A percentile compares a stretch with the other conserved stretches of the same genome.
phyloP scores from a whole-genome alignment of 2,113 vertebrate genomes.

The Oncorhynchus nerka region DNA sequence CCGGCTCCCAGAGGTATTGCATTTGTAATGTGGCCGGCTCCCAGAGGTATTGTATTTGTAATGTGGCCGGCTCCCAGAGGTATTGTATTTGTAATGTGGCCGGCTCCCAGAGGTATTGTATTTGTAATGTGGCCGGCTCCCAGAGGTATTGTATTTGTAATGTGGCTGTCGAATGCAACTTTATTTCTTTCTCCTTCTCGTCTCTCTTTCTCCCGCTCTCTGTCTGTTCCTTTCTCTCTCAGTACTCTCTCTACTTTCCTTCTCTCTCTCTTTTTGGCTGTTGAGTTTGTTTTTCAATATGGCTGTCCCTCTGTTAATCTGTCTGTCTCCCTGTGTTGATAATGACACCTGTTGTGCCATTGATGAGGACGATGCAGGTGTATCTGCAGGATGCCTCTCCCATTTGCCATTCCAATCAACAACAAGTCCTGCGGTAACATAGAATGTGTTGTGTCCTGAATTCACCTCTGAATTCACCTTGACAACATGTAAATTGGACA shows the following conservation, averaged over 20 bases:
- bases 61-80: conserved; percentile 26
- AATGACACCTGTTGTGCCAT: conserved; percentile 24
- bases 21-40: conserved; percentile 6
- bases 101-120: conserved; percentile 22
- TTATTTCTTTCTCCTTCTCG: not conserved
- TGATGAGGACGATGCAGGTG: conserved; percentile 28
- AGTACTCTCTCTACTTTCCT: not conserved
- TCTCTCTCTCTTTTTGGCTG: not conserved
- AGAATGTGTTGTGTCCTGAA: no score
- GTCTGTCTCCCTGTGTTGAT: not conserved
- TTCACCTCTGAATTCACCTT: no score
- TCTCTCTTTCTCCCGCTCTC: not conserved
- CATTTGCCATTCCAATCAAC: conserved; percentile 12
- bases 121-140: conserved; percentile 32
- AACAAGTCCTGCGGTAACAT: no score
- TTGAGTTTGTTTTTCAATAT: not conserved
- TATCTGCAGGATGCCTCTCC: conserved; percentile 7
- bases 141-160: conserved; percentile 25
- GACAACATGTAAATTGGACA: no score
- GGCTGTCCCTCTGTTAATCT: not conserved
- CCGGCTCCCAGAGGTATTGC: conserved; percentile 22
- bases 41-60: conserved; percentile 24
- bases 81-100: conserved; percentile 29
- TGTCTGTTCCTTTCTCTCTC: not conserved
- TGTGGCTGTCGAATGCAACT: conserved; percentile 4